Conservation (phyloP, 2,797 vertebrate genomes). For the Otolemur crassicaudatus region DNA sequence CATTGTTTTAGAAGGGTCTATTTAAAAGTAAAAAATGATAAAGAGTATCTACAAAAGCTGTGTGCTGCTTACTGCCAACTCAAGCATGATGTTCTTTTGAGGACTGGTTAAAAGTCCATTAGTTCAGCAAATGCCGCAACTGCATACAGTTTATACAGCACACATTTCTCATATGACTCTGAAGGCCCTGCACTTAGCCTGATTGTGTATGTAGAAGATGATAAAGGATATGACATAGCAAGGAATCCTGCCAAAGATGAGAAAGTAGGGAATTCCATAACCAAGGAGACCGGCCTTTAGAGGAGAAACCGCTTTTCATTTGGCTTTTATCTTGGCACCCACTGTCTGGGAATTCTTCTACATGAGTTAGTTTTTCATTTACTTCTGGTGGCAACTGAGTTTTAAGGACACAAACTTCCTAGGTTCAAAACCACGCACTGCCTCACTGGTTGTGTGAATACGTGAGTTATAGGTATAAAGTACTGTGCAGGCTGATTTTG, state of each 20-base stretch:
- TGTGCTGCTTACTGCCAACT: not conserved
- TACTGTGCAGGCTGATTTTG: not conserved
- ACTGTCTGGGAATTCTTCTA: not conserved
- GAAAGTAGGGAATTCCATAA: constrained; percentile 20
- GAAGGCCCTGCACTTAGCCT: constrained; percentile 58
- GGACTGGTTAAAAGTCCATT: constrained; percentile 15
- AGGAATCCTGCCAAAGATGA: constrained; percentile 36
- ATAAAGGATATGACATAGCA: not conserved
- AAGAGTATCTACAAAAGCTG: not conserved
- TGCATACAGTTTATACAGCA: constrained; percentile 40
- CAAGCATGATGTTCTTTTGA: not conserved
- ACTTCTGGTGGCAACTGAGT: not conserved
- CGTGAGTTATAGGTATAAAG: not conserved
- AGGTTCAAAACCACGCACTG: not conserved
- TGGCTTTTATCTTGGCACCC: not conserved
- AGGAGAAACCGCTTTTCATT: constrained; percentile 1
- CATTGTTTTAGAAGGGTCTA: not conserved
- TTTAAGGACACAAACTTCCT: constrained; percentile 20
- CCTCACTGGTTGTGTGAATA: not conserved
- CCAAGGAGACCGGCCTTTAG: not conserved
- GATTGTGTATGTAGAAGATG: constrained; percentile 37
- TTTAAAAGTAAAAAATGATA: constrained; percentile 2
- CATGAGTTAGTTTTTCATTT: not conserved
- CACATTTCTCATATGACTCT: constrained; percentile 13
- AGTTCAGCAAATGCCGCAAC: constrained; percentile 8